These are phyloP conservation scores for Marisa cornuarietis DNA, from an alignment of 1,140 invertebrate genomes.

Conservation along the genomic window DNA sequence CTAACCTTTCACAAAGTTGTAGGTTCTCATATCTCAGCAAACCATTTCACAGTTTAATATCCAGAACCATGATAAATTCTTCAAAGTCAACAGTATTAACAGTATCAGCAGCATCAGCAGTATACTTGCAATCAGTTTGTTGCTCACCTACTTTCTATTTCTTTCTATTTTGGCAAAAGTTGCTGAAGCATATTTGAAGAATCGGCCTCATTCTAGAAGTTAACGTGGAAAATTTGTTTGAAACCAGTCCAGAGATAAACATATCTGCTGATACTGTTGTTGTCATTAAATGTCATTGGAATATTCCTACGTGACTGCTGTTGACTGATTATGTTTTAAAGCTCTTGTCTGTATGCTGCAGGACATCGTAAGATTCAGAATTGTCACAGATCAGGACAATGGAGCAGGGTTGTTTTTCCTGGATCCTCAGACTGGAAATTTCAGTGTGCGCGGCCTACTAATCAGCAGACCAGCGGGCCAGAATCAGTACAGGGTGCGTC, in stretches of 20 bases:
- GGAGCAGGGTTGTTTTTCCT: conserved; percentile 46
- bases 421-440: conserved; percentile 41
- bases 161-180: no score
- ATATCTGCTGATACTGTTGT: background rate
- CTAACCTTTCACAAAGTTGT: no score
- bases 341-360: conserved; percentile 23
- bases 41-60: no score
- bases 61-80: no score
- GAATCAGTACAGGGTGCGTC: no score
- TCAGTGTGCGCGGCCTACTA: conserved; percentile 44
- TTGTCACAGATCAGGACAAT: conserved; percentile 19
- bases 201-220: background rate
- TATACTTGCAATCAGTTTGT: no score
- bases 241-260: background rate
- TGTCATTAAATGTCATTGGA: background rate
- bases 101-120: no score
- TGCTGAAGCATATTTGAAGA: no score
- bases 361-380: conserved; percentile 40
- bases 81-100: no score
- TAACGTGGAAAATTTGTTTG: background rate
- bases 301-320: background rate
- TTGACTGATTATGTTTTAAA: background rate
- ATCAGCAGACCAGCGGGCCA: conserved; percentile 1
- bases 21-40: no score
- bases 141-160: no score